Conservation (phyloP, 2,797 vertebrate species). For the Psittacula echo region DNA sequence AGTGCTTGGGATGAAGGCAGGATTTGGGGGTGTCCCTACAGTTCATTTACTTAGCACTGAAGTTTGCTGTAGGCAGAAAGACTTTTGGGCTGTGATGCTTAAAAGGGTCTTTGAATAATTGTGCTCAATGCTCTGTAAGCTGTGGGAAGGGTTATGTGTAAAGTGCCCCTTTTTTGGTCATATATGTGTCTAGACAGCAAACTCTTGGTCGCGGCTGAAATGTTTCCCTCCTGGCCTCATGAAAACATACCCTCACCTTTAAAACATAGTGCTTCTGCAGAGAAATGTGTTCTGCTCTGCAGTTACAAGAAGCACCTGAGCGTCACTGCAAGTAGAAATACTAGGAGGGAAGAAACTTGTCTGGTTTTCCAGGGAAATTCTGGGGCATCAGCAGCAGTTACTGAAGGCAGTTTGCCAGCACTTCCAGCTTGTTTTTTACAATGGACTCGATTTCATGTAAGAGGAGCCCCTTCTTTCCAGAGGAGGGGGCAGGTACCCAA, state of each 20-base stretch:
- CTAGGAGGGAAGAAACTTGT: not conserved
- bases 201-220: not conserved
- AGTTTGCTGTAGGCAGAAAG: not conserved
- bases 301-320: not conserved
- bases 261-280: not conserved
- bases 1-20: not conserved
- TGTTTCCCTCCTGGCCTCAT: constrained; percentile 37
- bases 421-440: not conserved
- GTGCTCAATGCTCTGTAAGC: not conserved
- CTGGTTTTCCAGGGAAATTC: not conserved
- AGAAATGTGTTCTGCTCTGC: not conserved
- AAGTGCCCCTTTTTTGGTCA: not conserved
- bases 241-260: constrained; percentile 17
- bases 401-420: too few relatives aligned
- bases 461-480: not conserved
- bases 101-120: not conserved
- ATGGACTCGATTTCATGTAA: not conserved
- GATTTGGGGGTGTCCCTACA: not conserved
- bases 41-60: not conserved
- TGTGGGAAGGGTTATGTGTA: not conserved
- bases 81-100: not conserved
- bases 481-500: not conserved
- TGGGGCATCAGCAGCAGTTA: not conserved
- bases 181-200: constrained; percentile 19
- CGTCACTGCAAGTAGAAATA: not conserved